Percentiles rank a stretch among this genome's conserved stretches.
phyloP scores from a whole-genome alignment of 2,797 vertebrate species.

The Botia almorhae region DNA sequence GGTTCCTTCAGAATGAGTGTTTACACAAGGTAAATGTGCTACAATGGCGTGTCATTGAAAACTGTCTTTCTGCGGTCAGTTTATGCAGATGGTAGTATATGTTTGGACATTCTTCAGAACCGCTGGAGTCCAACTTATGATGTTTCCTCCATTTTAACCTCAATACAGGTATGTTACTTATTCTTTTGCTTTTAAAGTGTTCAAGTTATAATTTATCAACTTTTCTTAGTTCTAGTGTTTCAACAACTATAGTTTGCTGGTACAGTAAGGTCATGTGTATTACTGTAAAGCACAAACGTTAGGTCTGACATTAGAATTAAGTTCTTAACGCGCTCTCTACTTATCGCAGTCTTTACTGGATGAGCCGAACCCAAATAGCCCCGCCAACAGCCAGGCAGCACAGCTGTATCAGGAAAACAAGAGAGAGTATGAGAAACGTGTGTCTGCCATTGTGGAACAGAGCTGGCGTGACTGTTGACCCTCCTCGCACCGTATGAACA shows the following conservation, averaged over 20 bases:
- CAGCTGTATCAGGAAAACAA: conserved; percentile 99
- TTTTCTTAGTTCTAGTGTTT: background rate
- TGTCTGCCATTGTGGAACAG: conserved; percentile 99
- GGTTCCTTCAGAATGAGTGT: background rate
- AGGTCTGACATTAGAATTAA: background rate
- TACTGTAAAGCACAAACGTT: background rate
- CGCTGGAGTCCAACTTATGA: conserved; percentile 99
- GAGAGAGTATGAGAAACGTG: conserved; percentile 98
- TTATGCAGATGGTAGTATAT: conserved; percentile 99
- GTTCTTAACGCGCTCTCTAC: conserved; percentile 51
- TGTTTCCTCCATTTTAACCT: conserved; percentile 99
- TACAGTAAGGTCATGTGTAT: background rate
- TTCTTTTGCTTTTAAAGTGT: background rate
- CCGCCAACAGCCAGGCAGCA: conserved; percentile 98
- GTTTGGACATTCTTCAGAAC: conserved; percentile 99
- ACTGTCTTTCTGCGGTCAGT: conserved; percentile 75
- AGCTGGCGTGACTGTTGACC: conserved; percentile 99
- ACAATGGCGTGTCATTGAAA: background rate
- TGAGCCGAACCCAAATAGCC: conserved; percentile 98
- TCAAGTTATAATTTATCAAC: background rate
- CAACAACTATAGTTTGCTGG: background rate
- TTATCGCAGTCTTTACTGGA: conserved; percentile 91
- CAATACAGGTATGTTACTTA: conserved; percentile 91
- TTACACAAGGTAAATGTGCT: background rate
- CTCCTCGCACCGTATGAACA: conserved; percentile 79